Evolutionary conservation across 2,797 vertebrate genomes (phyloP).

Genomic region (Acanthiza pusilla): DNA sequence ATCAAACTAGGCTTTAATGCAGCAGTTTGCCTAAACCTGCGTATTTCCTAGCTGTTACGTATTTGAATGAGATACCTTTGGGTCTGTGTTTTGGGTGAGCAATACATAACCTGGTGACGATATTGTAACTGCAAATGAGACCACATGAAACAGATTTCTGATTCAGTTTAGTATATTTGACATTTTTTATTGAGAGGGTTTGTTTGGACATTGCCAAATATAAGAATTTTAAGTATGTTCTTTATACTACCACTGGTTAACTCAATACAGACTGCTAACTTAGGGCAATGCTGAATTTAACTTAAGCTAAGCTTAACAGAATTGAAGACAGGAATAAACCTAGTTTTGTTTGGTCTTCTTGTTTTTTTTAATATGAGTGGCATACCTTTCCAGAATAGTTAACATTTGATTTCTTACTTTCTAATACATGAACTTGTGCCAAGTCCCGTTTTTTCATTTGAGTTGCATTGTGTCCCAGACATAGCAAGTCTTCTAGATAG

Average conservation of each 20-base stretch:
- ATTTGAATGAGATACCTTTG: not conserved
- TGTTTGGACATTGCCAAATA: not conserved
- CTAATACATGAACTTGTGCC: not conserved
- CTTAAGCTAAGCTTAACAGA: not conserved
- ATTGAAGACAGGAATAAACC: not conserved
- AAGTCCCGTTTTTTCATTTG: not conserved
- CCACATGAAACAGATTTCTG: not conserved
- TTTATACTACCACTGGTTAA: not conserved
- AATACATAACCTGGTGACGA: not conserved
- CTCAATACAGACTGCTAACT: not conserved
- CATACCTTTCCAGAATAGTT: not conserved
- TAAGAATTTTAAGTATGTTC: not conserved
- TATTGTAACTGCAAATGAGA: not conserved
- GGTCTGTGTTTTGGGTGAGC: not conserved
- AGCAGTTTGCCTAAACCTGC: not conserved
- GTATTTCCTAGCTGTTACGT: not conserved
- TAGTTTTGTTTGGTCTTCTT: not conserved
- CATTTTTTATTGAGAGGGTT: not conserved
- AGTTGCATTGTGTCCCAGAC: not conserved
- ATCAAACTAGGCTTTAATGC: not conserved
- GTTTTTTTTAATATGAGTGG: not conserved
- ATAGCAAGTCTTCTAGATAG: not conserved
- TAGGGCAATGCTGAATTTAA: not conserved
- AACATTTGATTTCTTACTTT: not conserved
- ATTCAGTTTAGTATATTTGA: not conserved